Evolutionary conservation across 2,113 vertebrate genomes (phyloP).

Genomic region (Micromys minutus): DNA sequence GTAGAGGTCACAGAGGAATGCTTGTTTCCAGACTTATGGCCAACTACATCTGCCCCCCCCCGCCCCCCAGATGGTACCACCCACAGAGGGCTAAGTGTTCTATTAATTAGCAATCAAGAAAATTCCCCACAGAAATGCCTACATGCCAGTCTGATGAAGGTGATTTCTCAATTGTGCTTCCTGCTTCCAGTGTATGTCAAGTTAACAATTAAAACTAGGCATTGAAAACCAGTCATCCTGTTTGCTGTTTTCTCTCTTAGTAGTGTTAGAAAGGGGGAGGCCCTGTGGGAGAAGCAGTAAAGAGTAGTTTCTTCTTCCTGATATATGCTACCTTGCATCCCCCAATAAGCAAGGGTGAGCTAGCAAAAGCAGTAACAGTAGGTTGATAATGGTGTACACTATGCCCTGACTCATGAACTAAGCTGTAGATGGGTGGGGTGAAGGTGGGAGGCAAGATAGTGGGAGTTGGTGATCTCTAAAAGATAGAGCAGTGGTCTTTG

Average conservation of each 20-base stretch:
- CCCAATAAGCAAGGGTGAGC: background rate
- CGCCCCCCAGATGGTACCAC: background rate
- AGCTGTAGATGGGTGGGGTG: fast-evolving
- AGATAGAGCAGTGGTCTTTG: background rate
- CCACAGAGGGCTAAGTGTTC: background rate
- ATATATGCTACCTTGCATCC: background rate
- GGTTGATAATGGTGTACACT: background rate
- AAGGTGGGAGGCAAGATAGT: background rate
- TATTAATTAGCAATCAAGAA: background rate
- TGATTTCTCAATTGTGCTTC: background rate
- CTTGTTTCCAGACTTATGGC: background rate
- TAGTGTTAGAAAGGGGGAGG: background rate
- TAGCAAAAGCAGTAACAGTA: background rate
- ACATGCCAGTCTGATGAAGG: background rate
- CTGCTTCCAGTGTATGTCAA: background rate
- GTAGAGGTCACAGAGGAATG: background rate
- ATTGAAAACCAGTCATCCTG: background rate
- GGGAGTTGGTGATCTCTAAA: background rate
- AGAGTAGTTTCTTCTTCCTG: background rate
- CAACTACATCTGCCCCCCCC: background rate
- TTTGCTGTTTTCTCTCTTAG: background rate
- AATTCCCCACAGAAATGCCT: background rate
- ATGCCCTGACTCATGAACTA: background rate
- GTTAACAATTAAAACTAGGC: background rate
- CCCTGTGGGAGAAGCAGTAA: background rate